Base-by-base conservation (phyloP, 2,113 vertebrate genomes). In the Percina caprodes region DNA sequence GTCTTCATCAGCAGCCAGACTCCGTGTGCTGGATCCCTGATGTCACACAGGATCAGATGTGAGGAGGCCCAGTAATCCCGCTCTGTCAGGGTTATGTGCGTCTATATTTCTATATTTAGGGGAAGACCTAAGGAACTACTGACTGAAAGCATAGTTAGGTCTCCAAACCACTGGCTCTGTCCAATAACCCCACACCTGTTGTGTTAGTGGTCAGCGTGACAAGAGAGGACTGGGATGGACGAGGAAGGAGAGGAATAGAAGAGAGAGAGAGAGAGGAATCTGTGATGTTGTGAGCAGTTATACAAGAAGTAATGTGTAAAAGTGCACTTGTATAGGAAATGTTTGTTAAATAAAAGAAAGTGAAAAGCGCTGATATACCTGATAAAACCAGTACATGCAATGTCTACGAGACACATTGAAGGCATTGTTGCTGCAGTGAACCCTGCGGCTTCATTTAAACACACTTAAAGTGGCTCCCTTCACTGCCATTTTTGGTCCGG, bases 401-500 rank as follows among this genome's bases (percentile, higher is more conserved):
- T 12, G 39, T 60, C 33, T 52, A 9, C 15, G 24, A 81, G 72
- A 16, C 13, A 81, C 69, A 77, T 75, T 26, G 70, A 78, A 56
- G 2, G 46, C 59, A 52, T 9, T 59, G 55, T 58, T 72, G 58
- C 65, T 83, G 69, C 67, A 33, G 45, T 19, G 21, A 71, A 33
- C 16, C 6, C 18, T 35, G 42, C 8, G 59, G 13, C 69, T 77
- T 60, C 24, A 48, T 66, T 78, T 48, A 60, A 78, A 56, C 60
- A 66, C 68, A 66, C n/a, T 30, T 4, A n/a, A n/a, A 39, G 46
- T 24, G 79, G 77, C 83, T 89, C 66, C 23, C 35, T 73, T 16
- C 71, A 70, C 86, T 81, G 85, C 94, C 95, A 94, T 94, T 39
- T 95, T 95, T 94, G 94, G 94, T 90, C 88, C 90, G 89, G 90